A percentile compares a stretch with the other conserved stretches of the same genome.
phyloP scores from a whole-genome alignment of 2,797 vertebrate species.

The Poliocrania exsul region DNA sequence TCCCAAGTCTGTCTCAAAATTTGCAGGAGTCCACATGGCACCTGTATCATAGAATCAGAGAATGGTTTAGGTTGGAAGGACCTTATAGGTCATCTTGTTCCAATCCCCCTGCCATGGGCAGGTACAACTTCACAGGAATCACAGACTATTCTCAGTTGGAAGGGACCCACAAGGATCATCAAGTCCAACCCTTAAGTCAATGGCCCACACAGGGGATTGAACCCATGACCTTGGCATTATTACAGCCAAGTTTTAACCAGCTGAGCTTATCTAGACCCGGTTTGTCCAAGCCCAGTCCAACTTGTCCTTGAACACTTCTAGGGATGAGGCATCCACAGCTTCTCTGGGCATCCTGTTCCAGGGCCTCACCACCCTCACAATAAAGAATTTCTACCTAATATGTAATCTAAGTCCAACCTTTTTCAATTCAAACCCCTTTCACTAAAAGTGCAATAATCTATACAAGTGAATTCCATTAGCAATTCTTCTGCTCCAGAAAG shows the following conservation, averaged over 20 bases:
- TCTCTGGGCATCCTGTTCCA: neutral
- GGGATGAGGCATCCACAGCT: neutral
- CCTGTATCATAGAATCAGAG: neutral
- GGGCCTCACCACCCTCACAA: neutral
- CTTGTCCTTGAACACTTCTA: neutral
- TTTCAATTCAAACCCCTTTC: neutral
- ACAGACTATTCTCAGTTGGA: too few relatives aligned
- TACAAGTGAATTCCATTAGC: neutral
- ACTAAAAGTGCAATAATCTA: neutral
- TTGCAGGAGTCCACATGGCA: neutral
- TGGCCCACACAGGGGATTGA: too few relatives aligned
- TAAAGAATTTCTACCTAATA: neutral
- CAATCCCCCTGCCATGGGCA: too few relatives aligned
- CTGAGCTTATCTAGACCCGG: too few relatives aligned
- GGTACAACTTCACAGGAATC: neutral
- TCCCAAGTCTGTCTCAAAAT: neutral
- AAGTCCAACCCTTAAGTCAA: too few relatives aligned
- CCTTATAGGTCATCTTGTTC: neutral
- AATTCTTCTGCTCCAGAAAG: neutral
- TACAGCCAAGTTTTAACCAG: too few relatives aligned
- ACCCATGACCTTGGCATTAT: too few relatives aligned
- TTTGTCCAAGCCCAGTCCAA: neutral
- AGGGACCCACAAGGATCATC: too few relatives aligned
- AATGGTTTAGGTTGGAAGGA: neutral
- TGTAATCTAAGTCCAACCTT: neutral